Evolutionary conservation across 2,797 vertebrate species (phyloP).

Genomic region (Thunnus albacares): DNA sequence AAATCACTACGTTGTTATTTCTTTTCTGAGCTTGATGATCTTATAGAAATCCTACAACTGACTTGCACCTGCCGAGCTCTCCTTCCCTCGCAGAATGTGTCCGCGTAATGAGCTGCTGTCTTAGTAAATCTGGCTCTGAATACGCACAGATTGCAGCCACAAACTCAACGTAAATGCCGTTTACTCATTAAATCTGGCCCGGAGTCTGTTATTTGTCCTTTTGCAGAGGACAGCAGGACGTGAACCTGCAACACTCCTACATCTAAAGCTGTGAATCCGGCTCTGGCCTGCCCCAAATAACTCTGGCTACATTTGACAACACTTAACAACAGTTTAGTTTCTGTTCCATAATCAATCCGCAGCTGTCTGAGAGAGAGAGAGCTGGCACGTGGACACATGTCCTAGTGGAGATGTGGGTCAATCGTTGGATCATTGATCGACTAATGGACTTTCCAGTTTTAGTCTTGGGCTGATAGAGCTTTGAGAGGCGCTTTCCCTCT

Average conservation of each 20-base stretch:
- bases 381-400: conserved; percentile 58
- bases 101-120: background rate
- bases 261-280: background rate
- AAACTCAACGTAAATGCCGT: background rate
- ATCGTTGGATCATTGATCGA: conserved; percentile 84
- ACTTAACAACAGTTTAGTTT: conserved; percentile 79
- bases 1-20: background rate
- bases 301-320: conserved; percentile 63
- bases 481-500: conserved; percentile 25
- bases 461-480: conserved; percentile 59
- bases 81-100: background rate
- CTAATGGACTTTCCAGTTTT: conserved; percentile 86
- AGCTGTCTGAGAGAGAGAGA: conserved; percentile 54
- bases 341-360: conserved; percentile 76
- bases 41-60: too few relatives aligned
- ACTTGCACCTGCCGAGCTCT: too few relatives aligned
- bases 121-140: background rate
- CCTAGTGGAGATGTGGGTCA: conserved; percentile 79
- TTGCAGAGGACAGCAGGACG: conserved; percentile 40
- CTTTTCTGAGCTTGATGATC: too few relatives aligned
- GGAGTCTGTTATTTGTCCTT: conserved; percentile 35
- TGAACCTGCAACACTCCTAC: conserved; percentile 4
- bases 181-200: background rate
- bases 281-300: conserved; percentile 66
- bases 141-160: background rate